Evolutionary conservation across 2,797 vertebrate genomes (phyloP).

Genomic region (Trachops cirrhosus): DNA sequence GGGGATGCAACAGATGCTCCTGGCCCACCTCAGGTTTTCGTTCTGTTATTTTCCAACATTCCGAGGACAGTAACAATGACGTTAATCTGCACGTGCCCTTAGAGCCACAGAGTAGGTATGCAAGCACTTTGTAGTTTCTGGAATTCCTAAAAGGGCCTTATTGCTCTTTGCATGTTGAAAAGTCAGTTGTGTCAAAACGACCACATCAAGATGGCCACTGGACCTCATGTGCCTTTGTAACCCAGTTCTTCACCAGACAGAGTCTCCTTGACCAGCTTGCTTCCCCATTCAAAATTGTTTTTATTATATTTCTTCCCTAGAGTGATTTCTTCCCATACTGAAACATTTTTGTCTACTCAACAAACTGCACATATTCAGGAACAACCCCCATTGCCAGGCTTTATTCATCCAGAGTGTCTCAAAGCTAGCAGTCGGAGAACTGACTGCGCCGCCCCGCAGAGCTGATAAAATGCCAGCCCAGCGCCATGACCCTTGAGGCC

Average conservation of each 20-base stretch:
- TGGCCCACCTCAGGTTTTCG: background rate
- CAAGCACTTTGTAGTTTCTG: background rate
- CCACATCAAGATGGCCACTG: background rate
- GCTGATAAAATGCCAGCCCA: slow-evolving; percentile 50
- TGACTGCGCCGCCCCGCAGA: background rate
- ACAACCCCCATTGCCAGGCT: slow-evolving; percentile 34
- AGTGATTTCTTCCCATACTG: background rate
- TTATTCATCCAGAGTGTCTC: slow-evolving; percentile 49
- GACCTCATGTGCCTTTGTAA: background rate
- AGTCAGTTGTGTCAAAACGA: background rate
- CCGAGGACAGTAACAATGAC: background rate
- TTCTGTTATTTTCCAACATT: background rate
- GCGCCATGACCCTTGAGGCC: slow-evolving; percentile 13
- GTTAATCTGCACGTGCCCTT: background rate
- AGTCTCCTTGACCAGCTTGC: background rate
- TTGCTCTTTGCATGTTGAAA: background rate
- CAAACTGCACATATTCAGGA: slow-evolving; percentile 32
- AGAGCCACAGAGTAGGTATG: background rate
- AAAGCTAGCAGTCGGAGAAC: background rate
- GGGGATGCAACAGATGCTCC: background rate
- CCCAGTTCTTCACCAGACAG: background rate
- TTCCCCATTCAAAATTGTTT: background rate
- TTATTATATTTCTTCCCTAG: background rate
- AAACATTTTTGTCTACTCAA: slow-evolving; percentile 37
- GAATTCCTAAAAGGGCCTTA: background rate